Evolutionary conservation across 2,797 vertebrate species (phyloP), one percentile per base, ranked within the genome.

Genomic region (Coilia nasus): DNA sequence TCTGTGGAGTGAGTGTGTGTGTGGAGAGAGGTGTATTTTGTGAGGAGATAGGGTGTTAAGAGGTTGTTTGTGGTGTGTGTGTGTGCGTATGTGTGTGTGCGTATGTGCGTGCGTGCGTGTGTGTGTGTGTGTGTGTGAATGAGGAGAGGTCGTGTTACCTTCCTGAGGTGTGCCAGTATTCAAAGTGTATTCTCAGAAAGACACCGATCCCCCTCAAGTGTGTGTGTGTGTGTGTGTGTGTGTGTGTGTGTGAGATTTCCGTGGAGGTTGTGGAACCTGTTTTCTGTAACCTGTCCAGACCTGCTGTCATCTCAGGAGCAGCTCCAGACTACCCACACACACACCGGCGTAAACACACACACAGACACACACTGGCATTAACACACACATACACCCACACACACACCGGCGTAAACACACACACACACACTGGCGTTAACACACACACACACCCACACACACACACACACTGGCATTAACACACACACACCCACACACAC

Each of bases 261-360:
- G 17, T 21, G 2, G 6, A 41, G 11, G 71, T 35, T 78, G 71
- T 44, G 71, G 19, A 78, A 78, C 71, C 71, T 35, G 71, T 78
- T 78, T 78, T 78, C 71, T 21, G 1, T 78, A 41, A 78, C 71
- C 71, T 78, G 71, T 78, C 31, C 35, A 78, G 31, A 78, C 71
- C 35, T 17, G 71, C 23, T 44, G 31, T 59, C 17, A 2, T 3
- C 57, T 59, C 57, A 44, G 17, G 17, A 41, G 35, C 6, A 41
- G 35, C 17, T 78, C 31, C 28, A 75, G 15, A 35, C 15, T 41
- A 50, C 84, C 19, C 56, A 81, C 83, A 84, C 23, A 82, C 84
- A n/a, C 80, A 62, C 62, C 15, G 25, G 28, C 23, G 28, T 0
- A 67, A 25, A 67, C 25, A 67, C 62, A 67, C 23, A 25, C 62